Evolutionary conservation across 2,797 vertebrate genomes (phyloP), one percentile per base, ranked within the genome.

Genomic region (Chaetodon trifasciatus): DNA sequence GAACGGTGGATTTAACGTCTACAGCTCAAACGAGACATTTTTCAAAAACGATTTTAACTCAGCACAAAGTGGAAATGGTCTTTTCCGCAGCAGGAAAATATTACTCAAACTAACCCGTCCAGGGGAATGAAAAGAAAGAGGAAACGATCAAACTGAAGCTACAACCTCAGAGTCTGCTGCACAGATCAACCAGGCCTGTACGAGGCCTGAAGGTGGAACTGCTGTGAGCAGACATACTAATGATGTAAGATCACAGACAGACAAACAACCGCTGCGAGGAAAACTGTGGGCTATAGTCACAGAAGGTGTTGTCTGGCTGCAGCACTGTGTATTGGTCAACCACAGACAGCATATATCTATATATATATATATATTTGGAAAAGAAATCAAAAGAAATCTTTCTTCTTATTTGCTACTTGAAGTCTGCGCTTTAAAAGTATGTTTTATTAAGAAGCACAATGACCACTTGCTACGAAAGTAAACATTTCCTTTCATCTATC

Each of bases 401-500:
- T 4, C 42, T 56, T 24, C 49, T n/a, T 12, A 65, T 70, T 28
- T 35, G 19, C n/a, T 47, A 16, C 65, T 62, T 78, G 10, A 68
- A 61, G 66, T 15, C 49, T 56, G 21, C 6, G 35, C n/a, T 32
- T 47, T n/a, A 10, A 49, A 60, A 66, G 60, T 44, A 40, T 4
- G 8, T 71, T 49, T 72, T 42, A 67, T 32, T 32, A 44, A 44
- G 46, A 24, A 57, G 6, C 19, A 64, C 58, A 74, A 23, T 60
- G 49, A 78, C n/a, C 39, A 16, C 64, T 50, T 67, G 64, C 70
- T 19, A n/a, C 19, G 39, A 60, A 57, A 76, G 71, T 21, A 60
- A 63, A 70, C 4, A 13, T 70, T 60, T 47, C 47, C 63, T 86
- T 83, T 86, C 49, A 88, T 86, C 81, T 49, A 52, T 87, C 82